Base-by-base conservation (phyloP, 2,797 vertebrate genomes). In the Onychomys arenicola region DNA sequence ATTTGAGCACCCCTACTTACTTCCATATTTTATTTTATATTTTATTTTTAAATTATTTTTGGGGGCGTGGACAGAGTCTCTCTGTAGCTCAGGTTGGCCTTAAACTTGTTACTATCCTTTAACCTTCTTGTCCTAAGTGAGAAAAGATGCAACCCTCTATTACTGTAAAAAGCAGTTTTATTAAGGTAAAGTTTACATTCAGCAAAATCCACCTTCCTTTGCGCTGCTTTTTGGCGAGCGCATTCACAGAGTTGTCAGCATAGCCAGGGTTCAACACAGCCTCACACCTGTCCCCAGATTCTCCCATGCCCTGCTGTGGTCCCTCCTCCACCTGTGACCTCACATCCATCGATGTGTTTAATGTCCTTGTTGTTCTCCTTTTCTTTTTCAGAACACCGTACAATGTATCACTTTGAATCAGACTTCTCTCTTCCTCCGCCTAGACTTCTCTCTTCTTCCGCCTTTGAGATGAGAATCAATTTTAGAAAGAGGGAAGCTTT, bases 121-220 rank as follows among this genome's bases (percentile, higher is more conserved):
- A 23, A 5, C 19, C 32, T 52, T 78, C 46, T 12, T 55, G 32
- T 80, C 32, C 49, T 80, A 21, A 55, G 77, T 55, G 5, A 34
- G 32, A 78, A 78, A n/a, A 34, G 14, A 21, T 43, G 23, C 25
- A 40, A 16, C 23, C 23, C 46, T 55, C 34, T 61, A 59, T 25
- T 71, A 84, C 63, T 92, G 81, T 63, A 23, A 55, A 91, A 91
- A 96, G 12, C 57, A 82, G n/a, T 12, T 87, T 55, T 87, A 67
- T 27, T 34, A 65, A 87, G n/a, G 10, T 75, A 32, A 23, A 85
- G 81, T 59, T 77, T 82, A 43, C 14, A 46, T 49, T 40, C 2
- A 75, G 46, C n/a, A 63, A 83, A 78, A 37, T 55, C 49, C 1
- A 65, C 63, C 19, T 32, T 78, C 57, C 91, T 52, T 65, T 65